phyloP scores from a whole-genome alignment of 2,113 vertebrate genomes.

The Laticauda laticaudata region DNA sequence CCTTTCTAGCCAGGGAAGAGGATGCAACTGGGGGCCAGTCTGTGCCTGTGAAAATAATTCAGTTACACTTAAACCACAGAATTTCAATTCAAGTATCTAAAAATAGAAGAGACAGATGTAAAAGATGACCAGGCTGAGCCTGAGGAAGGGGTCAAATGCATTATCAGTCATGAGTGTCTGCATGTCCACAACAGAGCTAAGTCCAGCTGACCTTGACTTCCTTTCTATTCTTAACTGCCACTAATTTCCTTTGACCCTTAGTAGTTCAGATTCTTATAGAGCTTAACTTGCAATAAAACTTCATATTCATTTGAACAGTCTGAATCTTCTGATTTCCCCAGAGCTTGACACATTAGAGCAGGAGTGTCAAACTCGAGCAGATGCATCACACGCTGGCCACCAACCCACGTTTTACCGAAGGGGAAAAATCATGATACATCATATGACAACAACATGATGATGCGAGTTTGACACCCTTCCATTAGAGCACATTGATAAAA shows the following conservation, averaged over 20 bases:
- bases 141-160: neutral
- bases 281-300: neutral
- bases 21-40: neutral
- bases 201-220: neutral
- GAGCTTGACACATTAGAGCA: neutral
- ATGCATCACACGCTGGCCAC: too few relatives aligned
- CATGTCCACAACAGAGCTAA: neutral
- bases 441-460: too few relatives aligned
- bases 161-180: neutral
- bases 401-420: too few relatives aligned
- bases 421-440: too few relatives aligned
- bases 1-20: neutral
- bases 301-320: neutral
- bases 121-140: neutral
- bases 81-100: neutral
- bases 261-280: neutral
- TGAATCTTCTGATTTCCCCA: neutral
- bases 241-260: neutral
- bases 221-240: neutral
- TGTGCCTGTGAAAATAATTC: neutral
- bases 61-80: neutral
- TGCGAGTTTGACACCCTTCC: too few relatives aligned
- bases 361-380: too few relatives aligned
- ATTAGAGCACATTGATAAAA: neutral
- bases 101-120: neutral